A percentile compares a stretch with the other conserved stretches of the same genome.
Evolutionary conservation across 2,113 vertebrate genomes (phyloP).

Genomic region (Dicentrarchus labrax): DNA sequence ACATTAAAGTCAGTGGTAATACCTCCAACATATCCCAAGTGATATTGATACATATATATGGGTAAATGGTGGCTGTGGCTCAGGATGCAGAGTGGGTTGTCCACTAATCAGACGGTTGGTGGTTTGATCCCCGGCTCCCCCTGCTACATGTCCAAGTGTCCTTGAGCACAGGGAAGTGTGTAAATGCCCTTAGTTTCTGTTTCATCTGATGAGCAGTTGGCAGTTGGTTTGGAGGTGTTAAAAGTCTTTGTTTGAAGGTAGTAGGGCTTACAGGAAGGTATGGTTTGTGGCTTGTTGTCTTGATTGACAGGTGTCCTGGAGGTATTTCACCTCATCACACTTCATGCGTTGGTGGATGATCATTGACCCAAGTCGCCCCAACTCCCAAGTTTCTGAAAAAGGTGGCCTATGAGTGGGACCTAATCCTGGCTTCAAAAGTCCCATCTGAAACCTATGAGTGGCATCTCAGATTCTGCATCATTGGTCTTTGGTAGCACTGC

Average conservation of each 20-base stretch:
- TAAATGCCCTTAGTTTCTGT: background rate
- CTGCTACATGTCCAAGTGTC: too few relatives aligned
- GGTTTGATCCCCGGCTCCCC: too few relatives aligned
- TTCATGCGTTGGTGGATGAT: background rate
- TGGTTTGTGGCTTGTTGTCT: background rate
- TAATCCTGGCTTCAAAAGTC: background rate
- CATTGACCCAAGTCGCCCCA: background rate
- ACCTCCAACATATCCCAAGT: background rate
- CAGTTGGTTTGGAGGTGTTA: too few relatives aligned
- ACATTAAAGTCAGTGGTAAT: background rate
- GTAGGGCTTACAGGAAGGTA: background rate
- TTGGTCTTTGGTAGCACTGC: background rate
- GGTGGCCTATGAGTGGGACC: background rate
- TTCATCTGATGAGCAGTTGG: too few relatives aligned
- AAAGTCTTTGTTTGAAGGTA: background rate
- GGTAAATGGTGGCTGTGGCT: too few relatives aligned
- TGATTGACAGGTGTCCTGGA: constrained; percentile 2
- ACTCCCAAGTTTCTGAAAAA: background rate
- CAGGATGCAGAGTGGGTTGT: too few relatives aligned
- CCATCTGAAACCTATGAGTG: background rate
- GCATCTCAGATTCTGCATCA: background rate
- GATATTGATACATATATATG: too few relatives aligned
- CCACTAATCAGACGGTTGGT: too few relatives aligned
- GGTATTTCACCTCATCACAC: background rate
- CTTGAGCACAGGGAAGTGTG: too few relatives aligned